Conservation (phyloP, 2,113 vertebrate species). For the Eulacestoma nigropectus region DNA sequence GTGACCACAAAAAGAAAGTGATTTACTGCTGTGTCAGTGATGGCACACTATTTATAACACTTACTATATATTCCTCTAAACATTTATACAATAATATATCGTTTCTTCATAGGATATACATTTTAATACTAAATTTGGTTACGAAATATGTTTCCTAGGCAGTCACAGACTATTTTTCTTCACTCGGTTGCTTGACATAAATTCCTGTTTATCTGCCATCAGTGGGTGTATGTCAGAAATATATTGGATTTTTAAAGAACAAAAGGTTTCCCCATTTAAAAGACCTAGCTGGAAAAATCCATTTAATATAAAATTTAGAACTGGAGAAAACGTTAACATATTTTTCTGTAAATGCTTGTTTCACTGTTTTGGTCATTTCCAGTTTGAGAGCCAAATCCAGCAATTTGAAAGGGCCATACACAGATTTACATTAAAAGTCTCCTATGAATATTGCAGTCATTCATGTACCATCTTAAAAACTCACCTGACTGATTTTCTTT, state of each 20-base stretch:
- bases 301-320: neutral
- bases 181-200: neutral
- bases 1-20: slow-evolving; percentile 18
- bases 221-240: slow-evolving; percentile 26
- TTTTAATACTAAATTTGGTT: slow-evolving; percentile 53
- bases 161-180: slow-evolving; percentile 22
- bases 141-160: slow-evolving; percentile 28
- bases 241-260: slow-evolving; percentile 43
- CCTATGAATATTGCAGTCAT: slow-evolving; percentile 3
- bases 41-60: slow-evolving; percentile 29
- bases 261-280: neutral
- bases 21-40: slow-evolving; percentile 42
- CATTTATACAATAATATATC: slow-evolving; percentile 39
- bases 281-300: neutral
- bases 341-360: neutral
- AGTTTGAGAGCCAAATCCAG: neutral
- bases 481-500: neutral
- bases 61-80: slow-evolving; percentile 36
- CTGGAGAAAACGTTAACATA: neutral
- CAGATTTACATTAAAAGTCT: neutral
- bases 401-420: neutral
- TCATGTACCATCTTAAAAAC: neutral
- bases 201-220: slow-evolving; percentile 48
- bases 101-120: slow-evolving; percentile 22
- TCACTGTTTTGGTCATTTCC: neutral